Conservation (phyloP, 2,797 vertebrate species). For the Sebastes minor region DNA sequence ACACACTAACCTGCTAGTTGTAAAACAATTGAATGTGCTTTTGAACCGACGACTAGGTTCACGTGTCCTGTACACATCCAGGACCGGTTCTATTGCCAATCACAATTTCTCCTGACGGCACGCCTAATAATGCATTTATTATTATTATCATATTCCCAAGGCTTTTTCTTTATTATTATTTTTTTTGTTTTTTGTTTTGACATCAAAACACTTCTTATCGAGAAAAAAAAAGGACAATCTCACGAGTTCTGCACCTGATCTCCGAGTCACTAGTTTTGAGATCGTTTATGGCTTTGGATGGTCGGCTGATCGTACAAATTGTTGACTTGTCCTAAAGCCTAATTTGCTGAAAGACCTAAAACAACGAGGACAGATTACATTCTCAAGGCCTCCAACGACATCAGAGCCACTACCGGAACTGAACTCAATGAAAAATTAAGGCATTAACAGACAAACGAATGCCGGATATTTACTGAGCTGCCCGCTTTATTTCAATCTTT, state of each 20-base stretch:
- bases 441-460: conserved; percentile 70
- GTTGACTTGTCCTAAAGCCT: conserved; percentile 35
- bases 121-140: conserved; percentile 7
- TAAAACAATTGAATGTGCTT: conserved; percentile 68
- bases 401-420: conserved; percentile 44
- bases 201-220: conserved; percentile 49
- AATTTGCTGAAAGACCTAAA: conserved; percentile 49
- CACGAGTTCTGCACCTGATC: conserved; percentile 60
- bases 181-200: conserved; percentile 53
- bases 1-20: conserved; percentile 32
- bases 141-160: conserved; percentile 21
- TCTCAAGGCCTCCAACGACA: conserved; percentile 51
- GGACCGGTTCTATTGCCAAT: conserved; percentile 35
- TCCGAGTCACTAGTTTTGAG: conserved; percentile 63
- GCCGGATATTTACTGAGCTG: conserved; percentile 38
- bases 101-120: conserved; percentile 1
- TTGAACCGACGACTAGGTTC: conserved; percentile 47
- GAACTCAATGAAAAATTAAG: conserved; percentile 67
- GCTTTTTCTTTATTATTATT: conserved; percentile 1
- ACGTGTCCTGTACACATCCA: conserved; percentile 21
- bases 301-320: conserved; percentile 48
- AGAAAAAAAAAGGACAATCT: conserved; percentile 47
- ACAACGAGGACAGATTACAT: conserved; percentile 63
- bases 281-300: conserved; percentile 73
- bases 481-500: conserved; percentile 9